Base-by-base conservation (phyloP, 2,888 invertebrate species). In the Elysia crispata region DNA sequence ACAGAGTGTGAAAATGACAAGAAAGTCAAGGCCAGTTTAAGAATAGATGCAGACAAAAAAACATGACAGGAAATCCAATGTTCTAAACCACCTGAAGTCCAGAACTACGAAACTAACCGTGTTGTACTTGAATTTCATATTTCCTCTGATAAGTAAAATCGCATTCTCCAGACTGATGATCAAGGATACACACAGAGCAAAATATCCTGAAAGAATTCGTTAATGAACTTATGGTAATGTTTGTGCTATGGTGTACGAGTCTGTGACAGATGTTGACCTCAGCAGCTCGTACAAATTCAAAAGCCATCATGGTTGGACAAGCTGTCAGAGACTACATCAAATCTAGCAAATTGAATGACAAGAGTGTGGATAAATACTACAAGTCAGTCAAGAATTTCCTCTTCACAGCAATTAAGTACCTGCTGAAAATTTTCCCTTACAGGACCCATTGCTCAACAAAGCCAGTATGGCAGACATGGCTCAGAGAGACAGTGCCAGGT, bases 181-280 rank as follows among this genome's bases (percentile, higher is more conserved):
- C 70, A 3, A 3, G 6, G 15, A n/a, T 70, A 15, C 70, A 70
- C n/a, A 41, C 5, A 41, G 33, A 70, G 25, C 31, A 41, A 3
- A 3, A n/a, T 11, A 1, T 70, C n/a, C 31, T 70, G 41, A 23
- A 1, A 1, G 33, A 49, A 70, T 8, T 49, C 6, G 33, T 70
- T 33, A 31, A 28, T 1, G 49, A 31, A 5, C 70, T 70, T 1
- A 18, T 33, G 41, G 20, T 15, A 11, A 70, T 70, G 70, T 70
- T 70, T 41, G 5, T 70, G 49, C 70, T 41, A 23, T 28, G 5
- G 25, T 78, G 81, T 72, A 77, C 81, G 90, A 98, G 87, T 93
- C 97, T 85, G 96, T 97, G 82, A 98, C 98, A 41, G 98, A 99
- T 67, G 94, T 98, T 86, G 98, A 41, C 11, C 41, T 41, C 11